Evolutionary conservation across 2,113 vertebrate genomes (phyloP).

Genomic region (Calypte anna): DNA sequence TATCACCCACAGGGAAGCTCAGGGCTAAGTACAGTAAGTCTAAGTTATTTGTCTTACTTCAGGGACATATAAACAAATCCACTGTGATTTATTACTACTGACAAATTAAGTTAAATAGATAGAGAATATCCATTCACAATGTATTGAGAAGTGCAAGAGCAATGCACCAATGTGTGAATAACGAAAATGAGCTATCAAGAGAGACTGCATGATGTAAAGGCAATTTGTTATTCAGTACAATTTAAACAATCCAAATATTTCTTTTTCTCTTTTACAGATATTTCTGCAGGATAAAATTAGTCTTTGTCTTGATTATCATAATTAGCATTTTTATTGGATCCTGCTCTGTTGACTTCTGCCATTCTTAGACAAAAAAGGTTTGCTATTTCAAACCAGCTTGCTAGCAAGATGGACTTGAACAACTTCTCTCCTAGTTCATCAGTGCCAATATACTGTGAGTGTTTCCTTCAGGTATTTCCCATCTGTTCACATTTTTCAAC

Average conservation of each 20-base stretch:
- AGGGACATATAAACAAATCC: constrained; percentile 4
- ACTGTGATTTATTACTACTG: constrained; percentile 51
- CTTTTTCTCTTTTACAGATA: not conserved
- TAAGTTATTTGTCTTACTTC: constrained; percentile 53
- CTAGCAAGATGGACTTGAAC: not conserved
- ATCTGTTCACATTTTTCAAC: not conserved
- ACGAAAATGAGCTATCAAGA: constrained; percentile 33
- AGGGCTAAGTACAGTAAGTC: not conserved
- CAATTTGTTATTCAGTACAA: not conserved
- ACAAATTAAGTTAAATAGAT: constrained; percentile 54
- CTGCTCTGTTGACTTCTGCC: not conserved
- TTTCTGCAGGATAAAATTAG: not conserved
- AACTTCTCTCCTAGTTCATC: not conserved
- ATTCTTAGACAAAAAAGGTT: not conserved
- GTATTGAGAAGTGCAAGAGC: not conserved
- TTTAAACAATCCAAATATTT: not conserved
- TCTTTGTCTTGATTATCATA: not conserved
- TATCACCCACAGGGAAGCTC: constrained; percentile 9
- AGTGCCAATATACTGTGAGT: not conserved
- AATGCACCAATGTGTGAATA: not conserved
- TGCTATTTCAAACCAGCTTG: not conserved
- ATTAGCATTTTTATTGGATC: not conserved
- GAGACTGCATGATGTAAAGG: not conserved
- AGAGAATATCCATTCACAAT: constrained; percentile 27
- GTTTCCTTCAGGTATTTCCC: not conserved